Base-by-base conservation (phyloP, 2,113 vertebrate species). In the Psilopsiagon aurifrons region DNA sequence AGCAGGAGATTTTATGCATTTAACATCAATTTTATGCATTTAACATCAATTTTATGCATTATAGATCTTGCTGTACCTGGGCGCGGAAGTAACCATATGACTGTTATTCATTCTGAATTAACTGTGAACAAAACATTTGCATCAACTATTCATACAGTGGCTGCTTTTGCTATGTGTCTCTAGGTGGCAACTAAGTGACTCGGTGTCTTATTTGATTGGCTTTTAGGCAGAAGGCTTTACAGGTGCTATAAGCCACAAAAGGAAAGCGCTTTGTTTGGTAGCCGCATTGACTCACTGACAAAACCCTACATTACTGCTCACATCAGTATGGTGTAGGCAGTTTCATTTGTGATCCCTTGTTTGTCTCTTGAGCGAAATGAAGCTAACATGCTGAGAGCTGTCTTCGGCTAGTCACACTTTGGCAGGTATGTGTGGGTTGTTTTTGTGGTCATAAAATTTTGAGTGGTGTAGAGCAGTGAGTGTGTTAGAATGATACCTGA, bases 391-490 rank as follows among this genome's bases (percentile, higher is more conserved):
- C 94, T 96, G 96, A 95, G 96, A 96, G 94, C 96, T 97, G 96
- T 97, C 96, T 95, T 73, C n/a, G 0, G 77, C 91, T 94, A 96
- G 95, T 96, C 96, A 96, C 94, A 83, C 86, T 89, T 91, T 83
- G 95, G 88, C 96, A 94, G 92, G 86, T 94, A 80, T 85, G 92
- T 89, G 90, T 73, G 92, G 94, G 92, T 94, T 97, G 94, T 92
- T 96, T 97, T 94, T 96, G 88, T 94, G 96, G 96, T 89, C 96
- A 92, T 96, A 96, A 95, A 96, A 96, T 94, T 96, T 87, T 92
- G 96, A 96, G 88, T 67, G 92, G 88, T 96, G 83, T 94, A 96
- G 96, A 96, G 96, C 91, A 94, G 81, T 4, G 7, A 96, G 81
- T 89, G 89, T 79, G 92, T 96, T 97, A 89, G 95, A 95, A 96